Evolutionary conservation across 2,113 vertebrate genomes (phyloP), one percentile per base, ranked within the genome.

Genomic region (Platichthys stellatus): DNA sequence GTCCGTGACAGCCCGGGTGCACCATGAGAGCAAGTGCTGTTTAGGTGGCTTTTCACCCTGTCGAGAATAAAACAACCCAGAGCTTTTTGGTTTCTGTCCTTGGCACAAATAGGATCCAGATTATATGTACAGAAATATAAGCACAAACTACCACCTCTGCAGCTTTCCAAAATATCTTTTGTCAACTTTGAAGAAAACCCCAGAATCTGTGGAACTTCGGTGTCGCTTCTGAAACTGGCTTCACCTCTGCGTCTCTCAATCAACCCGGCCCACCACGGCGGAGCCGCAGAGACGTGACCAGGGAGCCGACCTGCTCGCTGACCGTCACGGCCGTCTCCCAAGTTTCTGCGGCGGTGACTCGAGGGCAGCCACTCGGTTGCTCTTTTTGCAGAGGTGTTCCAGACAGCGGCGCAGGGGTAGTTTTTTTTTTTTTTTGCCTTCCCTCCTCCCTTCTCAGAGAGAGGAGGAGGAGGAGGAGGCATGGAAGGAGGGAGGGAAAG

Each of bases 81-180:
- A 64, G 56, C 35, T 66, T 81, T 81, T 63, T 28, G 64, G 76
- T 68, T 71, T 74, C 68, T 74, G 68, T 23, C 58, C 35, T 38
- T 84, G 75, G 80, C 86, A 57, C 57, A 0, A 2, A n/a, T 4
- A 59, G 45, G 20, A n/a, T 62, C 53, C 59, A 64, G 75, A 84
- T 81, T 81, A 74, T 73, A 67, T 73, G 75, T 70, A 69, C 69
- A 10, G 79, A 86, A 88, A 86, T 86, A 88, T 86, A 74, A 45
- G 70, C 66, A 4, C 80, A 88, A 88, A 84, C 81, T 78, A 83
- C 83, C 74, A 76, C 81, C 83, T 79, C 79, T 53, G 77, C 63
- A 72, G 57, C 62, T 53, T 72, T 69, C 69, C 59, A 79, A 84
- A 82, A 82, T 72, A 81, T 69, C 68, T 59, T 38, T 58, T 51